These are phyloP conservation scores for Setophaga kirtlandii DNA, from an alignment of 2,113 vertebrate species.

Conservation along the genomic window DNA sequence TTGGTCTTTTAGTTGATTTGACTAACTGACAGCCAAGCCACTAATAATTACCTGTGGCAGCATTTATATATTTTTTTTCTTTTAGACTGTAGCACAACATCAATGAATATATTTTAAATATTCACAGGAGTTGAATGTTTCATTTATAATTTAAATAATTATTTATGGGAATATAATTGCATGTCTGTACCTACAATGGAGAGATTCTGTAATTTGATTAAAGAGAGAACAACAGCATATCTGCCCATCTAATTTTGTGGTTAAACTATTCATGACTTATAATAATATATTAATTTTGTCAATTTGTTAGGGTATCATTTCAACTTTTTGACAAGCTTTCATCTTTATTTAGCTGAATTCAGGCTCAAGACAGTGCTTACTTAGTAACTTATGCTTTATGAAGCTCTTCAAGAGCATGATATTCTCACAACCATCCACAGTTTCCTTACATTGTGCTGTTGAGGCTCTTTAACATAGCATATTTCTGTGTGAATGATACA, in stretches of 20 bases:
- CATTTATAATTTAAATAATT: conserved; percentile 79
- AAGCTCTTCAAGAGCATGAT: conserved; percentile 7
- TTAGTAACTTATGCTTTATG: conserved; percentile 67
- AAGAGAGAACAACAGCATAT: conserved; percentile 55
- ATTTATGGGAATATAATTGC: conserved; percentile 70
- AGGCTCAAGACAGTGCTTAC: conserved; percentile 37
- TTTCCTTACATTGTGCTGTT: conserved; percentile 3
- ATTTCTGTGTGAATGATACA: conserved; percentile 25
- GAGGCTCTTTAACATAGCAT: conserved; percentile 14
- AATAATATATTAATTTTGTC: conserved; percentile 81
- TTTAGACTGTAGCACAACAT: conserved; percentile 63
- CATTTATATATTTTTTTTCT: conserved; percentile 70
- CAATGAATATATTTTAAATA: conserved; percentile 67
- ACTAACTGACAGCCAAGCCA: conserved; percentile 80
- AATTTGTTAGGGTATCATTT: conserved; percentile 77
- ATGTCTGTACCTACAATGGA: conserved; percentile 41
- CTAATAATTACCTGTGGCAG: conserved; percentile 82
- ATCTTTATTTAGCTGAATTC: conserved; percentile 74
- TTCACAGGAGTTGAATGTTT: conserved; percentile 70
- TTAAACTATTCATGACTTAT: conserved; percentile 72
- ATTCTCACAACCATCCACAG: conserved; percentile 17
- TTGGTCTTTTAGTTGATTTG: conserved; percentile 87
- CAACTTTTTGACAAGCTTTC: conserved; percentile 80
- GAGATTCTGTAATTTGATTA: conserved; percentile 73
- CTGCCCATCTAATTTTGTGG: conserved; percentile 53